Percentiles rank a stretch among this genome's conserved stretches.
These are phyloP conservation scores for Neotoxoptera formosana DNA, from an alignment of 1,140 invertebrate species.

Conservation along the genomic window DNA sequence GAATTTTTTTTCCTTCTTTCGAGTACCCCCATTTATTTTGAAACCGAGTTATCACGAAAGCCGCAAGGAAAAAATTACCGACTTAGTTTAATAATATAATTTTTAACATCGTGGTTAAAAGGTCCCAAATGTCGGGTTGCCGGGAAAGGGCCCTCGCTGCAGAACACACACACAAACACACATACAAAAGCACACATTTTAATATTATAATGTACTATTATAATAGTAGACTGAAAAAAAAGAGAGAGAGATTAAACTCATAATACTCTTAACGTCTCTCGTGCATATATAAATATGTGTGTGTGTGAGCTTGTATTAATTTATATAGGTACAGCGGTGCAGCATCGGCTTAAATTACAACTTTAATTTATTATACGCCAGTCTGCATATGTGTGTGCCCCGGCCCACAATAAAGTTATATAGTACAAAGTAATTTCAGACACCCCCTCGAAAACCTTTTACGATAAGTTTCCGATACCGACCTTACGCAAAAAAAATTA, in stretches of 20 bases:
- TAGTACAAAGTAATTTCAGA: slow-evolving; percentile 22
- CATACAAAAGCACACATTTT: too few relatives aligned
- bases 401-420: not conserved
- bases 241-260: not conserved
- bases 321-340: not conserved
- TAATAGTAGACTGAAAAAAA: slow-evolving; percentile 9
- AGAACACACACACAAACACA: not conserved
- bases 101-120: slow-evolving; percentile 20
- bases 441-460: not conserved
- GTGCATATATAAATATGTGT: slow-evolving; percentile 1
- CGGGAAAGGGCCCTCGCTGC: not conserved
- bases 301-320: not conserved
- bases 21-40: not conserved
- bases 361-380: not conserved
- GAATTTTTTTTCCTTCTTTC: not conserved
- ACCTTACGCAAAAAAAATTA: not conserved
- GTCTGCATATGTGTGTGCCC: not conserved
- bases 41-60: not conserved
- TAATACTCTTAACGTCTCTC: not conserved
- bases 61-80: not conserved
- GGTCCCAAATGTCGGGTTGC: not conserved
- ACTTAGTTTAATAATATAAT: not conserved
- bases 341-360: slow-evolving; percentile 33
- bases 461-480: slow-evolving; percentile 1
- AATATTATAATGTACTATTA: not conserved